phyloP scores from a whole-genome alignment of 2,797 vertebrate species.

The Cygnus olor region DNA sequence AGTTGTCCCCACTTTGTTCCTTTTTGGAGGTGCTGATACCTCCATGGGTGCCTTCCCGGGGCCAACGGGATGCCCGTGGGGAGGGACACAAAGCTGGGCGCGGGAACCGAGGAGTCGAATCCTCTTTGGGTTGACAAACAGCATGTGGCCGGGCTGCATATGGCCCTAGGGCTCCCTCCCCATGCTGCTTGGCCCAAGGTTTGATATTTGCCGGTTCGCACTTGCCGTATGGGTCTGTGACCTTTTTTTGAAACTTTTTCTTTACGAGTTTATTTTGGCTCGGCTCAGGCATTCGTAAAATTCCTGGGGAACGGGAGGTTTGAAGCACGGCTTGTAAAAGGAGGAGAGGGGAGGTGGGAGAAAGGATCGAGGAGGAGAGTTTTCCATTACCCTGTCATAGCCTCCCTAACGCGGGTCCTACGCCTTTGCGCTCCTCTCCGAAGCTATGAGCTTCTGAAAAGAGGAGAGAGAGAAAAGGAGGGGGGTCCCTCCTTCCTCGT shows the following conservation, averaged over 20 bases:
- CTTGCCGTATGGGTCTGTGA: conserved; percentile 80
- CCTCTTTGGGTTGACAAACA: neutral
- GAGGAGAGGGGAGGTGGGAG: conserved; percentile 77
- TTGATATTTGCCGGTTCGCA: conserved; percentile 78
- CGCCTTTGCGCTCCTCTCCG: conserved; percentile 56
- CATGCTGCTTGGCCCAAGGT: conserved; percentile 11
- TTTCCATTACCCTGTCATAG: conserved; percentile 75
- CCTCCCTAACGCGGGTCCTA: conserved; percentile 57
- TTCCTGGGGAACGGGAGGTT: conserved; percentile 83
- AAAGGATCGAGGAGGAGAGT: conserved; percentile 60
- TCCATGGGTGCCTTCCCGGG: neutral
- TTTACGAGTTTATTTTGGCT: conserved; percentile 88
- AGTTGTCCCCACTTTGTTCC: rapidly evolving
- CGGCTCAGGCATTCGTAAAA: conserved; percentile 84
- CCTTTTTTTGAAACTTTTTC: conserved; percentile 82
- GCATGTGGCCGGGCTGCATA: neutral
- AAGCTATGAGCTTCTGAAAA: conserved; percentile 67
- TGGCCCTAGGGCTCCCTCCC: neutral
- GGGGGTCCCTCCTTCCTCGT: conserved; percentile 9
- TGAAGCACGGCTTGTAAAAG: conserved; percentile 83
- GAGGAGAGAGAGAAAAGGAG: conserved; percentile 44
- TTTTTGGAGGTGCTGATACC: neutral
- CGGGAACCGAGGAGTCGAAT: neutral
- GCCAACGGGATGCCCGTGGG: neutral
- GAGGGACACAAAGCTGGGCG: neutral